Base-by-base conservation (phyloP, 1,140 invertebrate species). In the Brachionus angularis region DNA sequence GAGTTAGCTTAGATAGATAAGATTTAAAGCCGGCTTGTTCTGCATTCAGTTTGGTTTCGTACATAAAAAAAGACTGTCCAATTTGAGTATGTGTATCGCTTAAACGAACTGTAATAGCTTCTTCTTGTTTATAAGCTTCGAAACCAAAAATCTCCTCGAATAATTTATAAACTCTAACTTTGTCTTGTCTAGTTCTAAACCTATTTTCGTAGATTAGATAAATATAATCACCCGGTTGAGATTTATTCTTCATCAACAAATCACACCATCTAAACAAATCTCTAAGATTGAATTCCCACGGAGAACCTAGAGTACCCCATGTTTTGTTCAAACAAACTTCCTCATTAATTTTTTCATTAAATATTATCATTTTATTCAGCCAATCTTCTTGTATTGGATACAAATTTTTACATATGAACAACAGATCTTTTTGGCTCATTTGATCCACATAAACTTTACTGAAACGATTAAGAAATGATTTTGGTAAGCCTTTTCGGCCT, bases 401-500 rank as follows among this genome's bases (percentile, higher is more conserved):
- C 47, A 84, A 76, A 7, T 78, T 74, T 1, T 46, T 61, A 2
- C 84, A 62, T 73, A 88, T 87, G 71, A 84, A 83, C 34, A 86
- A 77, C 14, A 95, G 83, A 83, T 98, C 95, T 18, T 86, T 82
- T 34, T 86, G 84, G 0, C 84, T 86, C 52, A 98, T 82, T 14
- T 89, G 85, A 72, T 92, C 88, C 12, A 97, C 84, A 76, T 89
- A 96, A 1, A 98, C 86, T 85, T 87, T 70, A 23, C 74, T 25
- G 77, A 99, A 99, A 76, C 96, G 86, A 82, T 99, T 99, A 0
- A 98, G 82, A 78, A 99, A 99, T 1, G 95, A 98, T 76, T 91
- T 87, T 0, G 96, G 96, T 47, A 99, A 83, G 8, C 95, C 95
- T 80, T 95, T 88, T 74, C 96, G 85, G 1, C 90, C 93, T 1